Conservation (phyloP, 1,140 invertebrate genomes). For the Parapsyche elsis region DNA sequence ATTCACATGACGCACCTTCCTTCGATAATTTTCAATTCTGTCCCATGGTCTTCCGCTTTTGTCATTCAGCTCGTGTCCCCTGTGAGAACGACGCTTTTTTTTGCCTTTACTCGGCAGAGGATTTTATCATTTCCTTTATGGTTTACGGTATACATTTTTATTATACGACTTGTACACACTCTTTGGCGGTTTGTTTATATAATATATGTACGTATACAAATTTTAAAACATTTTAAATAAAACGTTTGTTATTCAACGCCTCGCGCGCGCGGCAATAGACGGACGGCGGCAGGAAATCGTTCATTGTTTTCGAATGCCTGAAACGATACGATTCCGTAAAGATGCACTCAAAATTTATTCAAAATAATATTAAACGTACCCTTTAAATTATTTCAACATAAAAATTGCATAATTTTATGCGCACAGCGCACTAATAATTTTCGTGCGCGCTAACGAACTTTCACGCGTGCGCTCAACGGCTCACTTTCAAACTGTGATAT, state of each 20-base stretch:
- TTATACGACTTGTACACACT: neutral
- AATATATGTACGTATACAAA: neutral
- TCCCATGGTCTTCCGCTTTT: slow-evolving; percentile 7
- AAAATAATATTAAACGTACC: no score
- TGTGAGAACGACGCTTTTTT: slow-evolving; percentile 24
- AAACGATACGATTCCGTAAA: neutral
- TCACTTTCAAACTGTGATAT: no score
- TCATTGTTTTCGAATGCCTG: neutral
- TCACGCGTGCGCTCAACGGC: no score
- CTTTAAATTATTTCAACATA: no score
- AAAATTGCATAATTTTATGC: no score
- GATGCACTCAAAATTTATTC: neutral
- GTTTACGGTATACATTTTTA: slow-evolving; percentile 30
- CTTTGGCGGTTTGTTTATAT: neutral
- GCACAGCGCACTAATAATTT: no score
- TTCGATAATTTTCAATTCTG: slow-evolving; percentile 23
- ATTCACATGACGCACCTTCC: slow-evolving; percentile 4
- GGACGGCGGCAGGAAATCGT: slow-evolving; percentile 17
- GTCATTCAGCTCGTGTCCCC: neutral
- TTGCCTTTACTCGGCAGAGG: neutral
- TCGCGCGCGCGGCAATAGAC: neutral
- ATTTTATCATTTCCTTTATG: slow-evolving; percentile 34
- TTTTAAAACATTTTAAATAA: neutral
- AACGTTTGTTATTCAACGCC: slow-evolving; percentile 3
- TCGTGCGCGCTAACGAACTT: no score